Evolutionary conservation across 2,113 vertebrate species (phyloP).

Genomic region (Myiozetetes cayanensis): DNA sequence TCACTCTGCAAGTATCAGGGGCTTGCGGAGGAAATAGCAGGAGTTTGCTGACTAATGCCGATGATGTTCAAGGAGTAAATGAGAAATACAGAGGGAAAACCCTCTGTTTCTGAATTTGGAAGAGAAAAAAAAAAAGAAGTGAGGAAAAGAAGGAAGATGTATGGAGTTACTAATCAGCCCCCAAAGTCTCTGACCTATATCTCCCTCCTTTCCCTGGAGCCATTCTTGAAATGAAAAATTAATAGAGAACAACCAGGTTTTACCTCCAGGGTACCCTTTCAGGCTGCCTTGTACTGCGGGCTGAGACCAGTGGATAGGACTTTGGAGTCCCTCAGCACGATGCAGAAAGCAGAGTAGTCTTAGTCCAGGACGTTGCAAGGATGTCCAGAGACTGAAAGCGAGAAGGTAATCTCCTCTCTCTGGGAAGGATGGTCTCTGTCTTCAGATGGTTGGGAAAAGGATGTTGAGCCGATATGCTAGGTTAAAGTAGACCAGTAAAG

Average conservation of each 20-base stretch:
- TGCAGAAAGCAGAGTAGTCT: not conserved
- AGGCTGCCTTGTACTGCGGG: not conserved
- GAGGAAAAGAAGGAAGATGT: not conserved
- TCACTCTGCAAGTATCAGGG: slow-evolving; percentile 29
- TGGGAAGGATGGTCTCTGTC: not conserved
- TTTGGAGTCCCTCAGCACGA: not conserved
- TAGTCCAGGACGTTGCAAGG: not conserved
- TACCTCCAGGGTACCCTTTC: slow-evolving; percentile 38
- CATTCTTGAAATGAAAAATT: slow-evolving; percentile 60
- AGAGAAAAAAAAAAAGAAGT: not conserved
- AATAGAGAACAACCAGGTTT: slow-evolving; percentile 52
- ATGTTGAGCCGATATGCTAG: not conserved
- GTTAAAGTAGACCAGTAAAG: not conserved
- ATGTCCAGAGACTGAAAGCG: not conserved
- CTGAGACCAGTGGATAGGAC: not conserved
- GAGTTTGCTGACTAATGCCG: slow-evolving; percentile 52
- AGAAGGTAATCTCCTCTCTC: not conserved
- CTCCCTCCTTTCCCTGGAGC: slow-evolving; percentile 43
- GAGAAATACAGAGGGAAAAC: slow-evolving; percentile 38
- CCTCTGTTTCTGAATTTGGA: slow-evolving; percentile 50
- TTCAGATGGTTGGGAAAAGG: not conserved
- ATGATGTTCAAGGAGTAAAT: slow-evolving; percentile 1
- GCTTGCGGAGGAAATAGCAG: not conserved
- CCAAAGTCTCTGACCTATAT: slow-evolving; percentile 56
- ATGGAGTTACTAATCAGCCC: slow-evolving; percentile 2